Base-by-base conservation (phyloP, 1,140 invertebrate genomes). In the Calephelis virginiensis region DNA sequence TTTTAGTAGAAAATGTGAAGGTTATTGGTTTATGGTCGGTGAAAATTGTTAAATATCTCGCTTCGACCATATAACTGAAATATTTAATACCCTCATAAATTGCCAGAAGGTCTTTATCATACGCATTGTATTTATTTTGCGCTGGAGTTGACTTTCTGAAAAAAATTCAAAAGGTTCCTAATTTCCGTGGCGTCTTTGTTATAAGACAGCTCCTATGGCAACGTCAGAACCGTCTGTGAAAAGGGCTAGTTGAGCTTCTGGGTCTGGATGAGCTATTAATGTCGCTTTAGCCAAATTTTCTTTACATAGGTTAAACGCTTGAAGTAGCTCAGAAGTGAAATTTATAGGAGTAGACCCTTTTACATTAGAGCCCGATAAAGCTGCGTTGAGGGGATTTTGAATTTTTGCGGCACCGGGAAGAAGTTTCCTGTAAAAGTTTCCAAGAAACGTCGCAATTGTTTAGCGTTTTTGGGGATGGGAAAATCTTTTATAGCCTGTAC, bases 381-480 rank as follows among this genome's bases (percentile, higher is more conserved):
- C 40, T 43, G 40, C 40, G 8, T 43, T 43, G 7, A 69, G 11
- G 8, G 66, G 66, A 10, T 49, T 64, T 48, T 72, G 70, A n/a
- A 53, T 59, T 8, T 43, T 6, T 5, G 70, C 63, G 6, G 70
- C 66, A 3, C 61, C 37, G 6, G 70, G 67, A 1, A 72, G 11
- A 14, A 72, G 68, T 8, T 64, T 60, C 6, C 70, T 53, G 12
- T 72, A 68, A 64, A 72, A 72, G 38, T 72, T 72, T 1, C 70
- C 5, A 72, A 40, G 14, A 68, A 72, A 5, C 67, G 17, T 8
- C 67, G 12, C 1, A 72, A 50, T 43, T 64, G 60, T 48, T 64
- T 63, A 0, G 66, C 61, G 2, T 59, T 68, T 10, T 68, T 66
- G 11, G 67, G 70, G 1, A 56, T 5, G 3, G 64, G 61, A 28